Base-by-base conservation (phyloP, 2,888 invertebrate species). In the Drosophila dives region DNA sequence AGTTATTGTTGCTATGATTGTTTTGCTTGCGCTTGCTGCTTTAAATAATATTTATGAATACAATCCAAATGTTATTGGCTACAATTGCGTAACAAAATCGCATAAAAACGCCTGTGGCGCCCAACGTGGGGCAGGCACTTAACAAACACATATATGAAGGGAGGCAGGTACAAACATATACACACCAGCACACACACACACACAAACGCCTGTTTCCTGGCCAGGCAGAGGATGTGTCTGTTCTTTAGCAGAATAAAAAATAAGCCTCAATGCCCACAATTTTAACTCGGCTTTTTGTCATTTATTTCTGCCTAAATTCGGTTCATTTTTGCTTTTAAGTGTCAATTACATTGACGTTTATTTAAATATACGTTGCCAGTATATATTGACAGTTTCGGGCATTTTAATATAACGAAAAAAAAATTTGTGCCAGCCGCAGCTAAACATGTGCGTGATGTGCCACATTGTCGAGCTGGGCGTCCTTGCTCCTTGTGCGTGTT, bases 281-380 rank as follows among this genome's bases (percentile, higher is more conserved):
- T 81, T 71, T 42, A 60, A 40, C 60, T 58, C 15, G 50, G 50
- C 20, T 49, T 45, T 51, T 64, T 50, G 42, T 54, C 70, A 49
- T 51, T 49, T 61, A 56, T 55, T 51, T 55, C 29, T 56, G 59
- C 42, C 54, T 32, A 26, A 58, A 33, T 64, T 69, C 64, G 49
- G 65, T 75, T 58, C 62, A 54, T 61, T 82, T 80, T 61, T 64
- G 61, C 60, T 72, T 80, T 81, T 77, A 87, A 88, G 87, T 88
- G 87, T 90, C 87, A 88, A 90, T 90, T 88, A 90, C 89, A 88
- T 89, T 86, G 90, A 86, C 87, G 90, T 89, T 90, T 86, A 87
- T 90, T 87, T 77, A 90, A 89, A 90, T 89, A 90, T 82, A 74
- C 90, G 74, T 66, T 60, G 83, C 79, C 75, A 79, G 81, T 69